Evolutionary conservation across 35 echinoderm and acorn worm species (phyloP), one percentile per base, ranked within the genome.

Genomic region (Apostichopus californicus): DNA sequence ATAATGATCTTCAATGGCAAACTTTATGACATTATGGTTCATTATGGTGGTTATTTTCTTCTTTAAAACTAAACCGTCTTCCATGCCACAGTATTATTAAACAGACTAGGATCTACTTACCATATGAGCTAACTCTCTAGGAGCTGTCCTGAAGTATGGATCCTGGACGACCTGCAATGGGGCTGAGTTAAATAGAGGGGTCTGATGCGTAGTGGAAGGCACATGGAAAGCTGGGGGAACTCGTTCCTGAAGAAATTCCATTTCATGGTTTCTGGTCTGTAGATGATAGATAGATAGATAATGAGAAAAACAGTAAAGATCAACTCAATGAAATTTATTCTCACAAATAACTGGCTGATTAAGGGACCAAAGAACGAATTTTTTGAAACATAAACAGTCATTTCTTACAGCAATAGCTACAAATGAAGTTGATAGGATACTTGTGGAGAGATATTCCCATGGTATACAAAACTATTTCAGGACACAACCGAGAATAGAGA

Each of bases 201-300:
- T 96, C 34, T 92, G 96, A 89, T 99, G 97, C 65, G 92, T 95
- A 89, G 93, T 80, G 91, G 97, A 96, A 99, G 93, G 97, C 95
- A 99, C 97, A 92, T 99, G 97, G 97, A 95, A 96, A 93, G 93
- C 93, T 79, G 95, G 95, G 79, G 93, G 80, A 4, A 78, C 59
- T 66, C 95, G 92, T 77, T 99, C 97, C 23, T 86, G 86, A 57
- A 99, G 93, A 66, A 99, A 79, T 17, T 99, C 97, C 91, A 99
- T 90, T 57, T 99, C 97, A 80, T 86, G 87, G 22, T 71, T 87
- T 83, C 96, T 95, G 20, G 96, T 94, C 92, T 98, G 96, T 66
- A 63, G 68, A 82, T 73, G 9, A 28, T 5, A 73, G 5, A 61
- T 5, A 73, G 5, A 61, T 9, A 5, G 12, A 61, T 8, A 8